Percentiles rank a stretch among this genome's conserved stretches.
Conservation (phyloP, 2,888 invertebrate genomes). For the Apamea sordens region DNA sequence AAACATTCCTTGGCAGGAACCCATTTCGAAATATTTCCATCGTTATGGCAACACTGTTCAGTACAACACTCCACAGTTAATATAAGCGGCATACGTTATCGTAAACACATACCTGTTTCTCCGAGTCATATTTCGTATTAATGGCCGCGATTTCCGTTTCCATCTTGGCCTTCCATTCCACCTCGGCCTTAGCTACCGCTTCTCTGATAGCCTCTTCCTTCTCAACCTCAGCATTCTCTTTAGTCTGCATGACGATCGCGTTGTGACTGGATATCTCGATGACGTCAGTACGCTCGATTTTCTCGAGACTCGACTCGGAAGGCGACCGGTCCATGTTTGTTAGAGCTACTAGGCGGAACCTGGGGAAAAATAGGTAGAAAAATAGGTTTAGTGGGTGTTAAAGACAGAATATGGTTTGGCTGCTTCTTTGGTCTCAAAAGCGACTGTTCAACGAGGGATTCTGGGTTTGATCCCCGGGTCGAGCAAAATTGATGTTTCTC, state of each 20-base stretch:
- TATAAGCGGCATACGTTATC: background rate
- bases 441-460: background rate
- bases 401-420: background rate
- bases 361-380: constrained; percentile 61
- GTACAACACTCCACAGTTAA: background rate
- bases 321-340: constrained; percentile 94
- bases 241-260: constrained; percentile 92
- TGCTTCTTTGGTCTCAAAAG: background rate
- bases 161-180: constrained; percentile 90
- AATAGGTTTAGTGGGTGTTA: background rate
- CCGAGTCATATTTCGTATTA: constrained; percentile 87
- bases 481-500: no score
- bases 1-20: background rate
- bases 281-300: constrained; percentile 92
- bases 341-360: constrained; percentile 93
- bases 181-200: constrained; percentile 89
- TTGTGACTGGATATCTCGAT: constrained; percentile 92
- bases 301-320: constrained; percentile 94
- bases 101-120: constrained; percentile 85
- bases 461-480: background rate
- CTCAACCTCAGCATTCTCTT: constrained; percentile 92
- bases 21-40: background rate
- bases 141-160: constrained; percentile 77
- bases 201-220: constrained; percentile 89
- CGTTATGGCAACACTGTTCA: background rate